Percentiles rank a stretch among this genome's conserved stretches.
Evolutionary conservation across 2,113 vertebrate species (phyloP).

Genomic region (Leuciscus idus): DNA sequence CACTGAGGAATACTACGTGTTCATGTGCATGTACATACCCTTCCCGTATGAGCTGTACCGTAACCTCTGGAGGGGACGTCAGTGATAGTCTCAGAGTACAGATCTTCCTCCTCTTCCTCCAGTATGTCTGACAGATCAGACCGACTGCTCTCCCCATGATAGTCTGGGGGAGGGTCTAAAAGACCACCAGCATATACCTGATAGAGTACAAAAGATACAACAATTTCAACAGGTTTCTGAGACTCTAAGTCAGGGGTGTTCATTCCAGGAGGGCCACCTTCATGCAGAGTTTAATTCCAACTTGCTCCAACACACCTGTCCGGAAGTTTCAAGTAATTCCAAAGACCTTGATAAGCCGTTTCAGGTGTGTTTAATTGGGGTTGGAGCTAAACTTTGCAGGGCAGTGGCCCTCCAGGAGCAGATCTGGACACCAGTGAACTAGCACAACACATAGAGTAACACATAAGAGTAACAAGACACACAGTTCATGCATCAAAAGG

Average conservation of each 20-base stretch:
- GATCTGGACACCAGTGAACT: neutral
- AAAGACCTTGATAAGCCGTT: neutral
- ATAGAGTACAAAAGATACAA: constrained; percentile 18
- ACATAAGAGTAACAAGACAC: too few relatives aligned
- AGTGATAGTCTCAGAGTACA: constrained; percentile 75
- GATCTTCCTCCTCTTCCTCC: constrained; percentile 95
- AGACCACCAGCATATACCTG: constrained; percentile 73
- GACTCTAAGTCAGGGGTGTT: neutral
- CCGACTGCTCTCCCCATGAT: constrained; percentile 84
- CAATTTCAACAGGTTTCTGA: neutral
- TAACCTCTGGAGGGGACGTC: constrained; percentile 67
- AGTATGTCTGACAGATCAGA: constrained; percentile 97
- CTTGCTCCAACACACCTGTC: neutral
- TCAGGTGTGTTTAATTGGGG: neutral
- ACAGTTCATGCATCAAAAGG: too few relatives aligned
- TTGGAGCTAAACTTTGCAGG: neutral
- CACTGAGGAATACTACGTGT: neutral
- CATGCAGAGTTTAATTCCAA: neutral
- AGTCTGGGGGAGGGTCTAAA: constrained; percentile 74
- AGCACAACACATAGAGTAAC: neutral
- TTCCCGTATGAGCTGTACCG: constrained; percentile 70
- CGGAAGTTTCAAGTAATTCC: neutral
- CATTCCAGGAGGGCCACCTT: neutral
- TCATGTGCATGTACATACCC: constrained; percentile 75
- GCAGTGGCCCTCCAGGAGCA: neutral